These are phyloP conservation scores for Drosophila persimilis DNA, from an alignment of 1,140 invertebrate species.

Conservation along the genomic window DNA sequence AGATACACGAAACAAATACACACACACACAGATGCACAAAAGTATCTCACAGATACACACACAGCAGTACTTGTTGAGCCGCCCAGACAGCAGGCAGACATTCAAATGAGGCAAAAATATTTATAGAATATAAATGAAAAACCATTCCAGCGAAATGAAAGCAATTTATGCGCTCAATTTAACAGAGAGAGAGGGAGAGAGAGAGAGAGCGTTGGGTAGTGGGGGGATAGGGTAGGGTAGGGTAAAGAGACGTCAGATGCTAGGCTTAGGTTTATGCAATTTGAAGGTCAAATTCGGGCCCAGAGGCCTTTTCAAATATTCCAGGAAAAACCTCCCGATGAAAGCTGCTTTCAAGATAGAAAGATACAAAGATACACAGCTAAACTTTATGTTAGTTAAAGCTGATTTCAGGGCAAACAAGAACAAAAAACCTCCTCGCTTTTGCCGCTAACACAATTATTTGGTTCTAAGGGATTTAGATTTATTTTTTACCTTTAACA, in stretches of 20 bases:
- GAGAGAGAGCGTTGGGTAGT: neutral
- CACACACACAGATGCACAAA: neutral
- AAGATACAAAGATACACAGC: too few species aligned
- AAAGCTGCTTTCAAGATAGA: neutral
- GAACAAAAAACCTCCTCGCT: neutral
- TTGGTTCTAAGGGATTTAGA: constrained; percentile 49
- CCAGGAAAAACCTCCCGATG: too few species aligned
- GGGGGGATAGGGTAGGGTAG: too few species aligned
- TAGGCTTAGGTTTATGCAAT: too few species aligned
- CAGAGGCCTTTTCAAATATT: too few species aligned
- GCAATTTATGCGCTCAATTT: constrained; percentile 26
- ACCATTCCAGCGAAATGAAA: constrained; percentile 30
- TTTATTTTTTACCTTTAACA: constrained; percentile 37
- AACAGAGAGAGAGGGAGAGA: neutral
- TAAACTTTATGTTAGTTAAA: too few species aligned
- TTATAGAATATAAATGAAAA: constrained; percentile 60
- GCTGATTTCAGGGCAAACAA: too few species aligned
- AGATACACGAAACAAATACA: constrained; percentile 13
- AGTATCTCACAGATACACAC: constrained; percentile 1
- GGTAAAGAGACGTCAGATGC: too few species aligned
- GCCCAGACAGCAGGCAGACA: constrained; percentile 58
- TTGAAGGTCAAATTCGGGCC: too few species aligned
- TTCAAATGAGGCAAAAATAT: constrained; percentile 70
- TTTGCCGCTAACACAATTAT: constrained; percentile 43
- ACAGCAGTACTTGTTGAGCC: constrained; percentile 37